Base-by-base conservation (phyloP, 2,888 invertebrate species). In the Pristionchus fissidentatus region DNA sequence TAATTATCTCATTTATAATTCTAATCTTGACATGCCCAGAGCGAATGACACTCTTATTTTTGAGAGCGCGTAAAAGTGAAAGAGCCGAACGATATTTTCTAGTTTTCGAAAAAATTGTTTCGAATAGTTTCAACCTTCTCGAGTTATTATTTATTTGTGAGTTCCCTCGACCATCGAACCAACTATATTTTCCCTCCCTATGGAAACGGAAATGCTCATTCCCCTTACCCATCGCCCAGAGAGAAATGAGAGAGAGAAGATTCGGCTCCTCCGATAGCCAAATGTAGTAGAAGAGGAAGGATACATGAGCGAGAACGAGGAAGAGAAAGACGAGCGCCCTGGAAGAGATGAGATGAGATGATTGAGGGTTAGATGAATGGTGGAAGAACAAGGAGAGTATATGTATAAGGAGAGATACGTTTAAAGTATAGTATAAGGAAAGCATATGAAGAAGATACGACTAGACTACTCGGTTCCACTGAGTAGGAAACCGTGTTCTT, bases 241-340 rank as follows among this genome's bases (percentile, higher is more conserved):
- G 55, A 73, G 87, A 86, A 2, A 84, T 83, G 41, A 89, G 57
- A 0, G 89, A 88, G 22, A 87, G 80, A 13, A 87, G 77, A 77
- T 87, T 86, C 26, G 88, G 89, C 46, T 87, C 86, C 0, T 84
- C 66, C 26, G 87, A 70, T 4, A 83, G 26, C 70, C 86, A 85
- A 15, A 85, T 84, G 75, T 87, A 89, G 82, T 85, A 89, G 80
- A 88, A 89, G 35, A 86, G 83, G 60, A 89, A 84, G 7, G 88
- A 86, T 62, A 87, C 80, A 80, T 89, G 88, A 1, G 86, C 83
- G 41, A 89, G 85, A 62, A 86, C 80, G 8, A 89, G 62, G 83
- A 88, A 88, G 8, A 89, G 80, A 0, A 86, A n/a, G 35, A 88
- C 43, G 0, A 85, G 60, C 0, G 87, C 86, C 83, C 83, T 83